Evolutionary conservation across 1,140 invertebrate species (phyloP), one percentile per base, ranked within the genome.

Genomic region (Hermatobates lingyangjiaoensis): DNA sequence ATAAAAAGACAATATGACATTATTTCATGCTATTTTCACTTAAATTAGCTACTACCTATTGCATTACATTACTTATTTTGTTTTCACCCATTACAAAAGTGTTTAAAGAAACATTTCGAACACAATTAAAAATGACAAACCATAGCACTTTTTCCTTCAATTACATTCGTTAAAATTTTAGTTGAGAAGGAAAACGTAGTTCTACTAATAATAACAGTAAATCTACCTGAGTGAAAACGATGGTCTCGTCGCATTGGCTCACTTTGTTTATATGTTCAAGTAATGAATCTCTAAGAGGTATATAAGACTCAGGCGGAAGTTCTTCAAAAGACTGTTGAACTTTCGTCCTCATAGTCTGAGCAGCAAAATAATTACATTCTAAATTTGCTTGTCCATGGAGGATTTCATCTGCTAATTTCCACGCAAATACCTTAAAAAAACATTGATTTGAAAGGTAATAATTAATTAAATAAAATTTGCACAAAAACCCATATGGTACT

Each of bases 311-410:
- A 15, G 71, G 57, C 10, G 94, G 92, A 47, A 99, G 68, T 70
- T 99, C 94, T 60, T 90, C 81, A 62, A 98, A 93, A 49, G 83
- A 87, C 58, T 83, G 77, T 67, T 96, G 87, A 47, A 90, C 86
- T 74, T 98, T 98, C 12, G 86, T 86, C 55, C 93, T 74, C 80
- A 98, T 90, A 2, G 93, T 98, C 68, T 98, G 93, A 10, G 94
- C 92, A 21, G 90, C 94, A 72, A 98, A 97, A 65, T 94, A 95
- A 69, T 90, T 93, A 23, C 89, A 91, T 59, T 95, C 80, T 47
- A 92, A 60, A 65, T 90, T 84, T 56, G 75, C 71, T 20, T 42
- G 39, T 34, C 86, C 74, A 53, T 86, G 81, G 14, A 98, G 66
- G 55, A 98, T 73, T 66, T 94, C 83, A 66, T 98, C 92, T 14